phyloP scores from a whole-genome alignment of 2,797 vertebrate genomes.

The Pangasius larnaudii region DNA sequence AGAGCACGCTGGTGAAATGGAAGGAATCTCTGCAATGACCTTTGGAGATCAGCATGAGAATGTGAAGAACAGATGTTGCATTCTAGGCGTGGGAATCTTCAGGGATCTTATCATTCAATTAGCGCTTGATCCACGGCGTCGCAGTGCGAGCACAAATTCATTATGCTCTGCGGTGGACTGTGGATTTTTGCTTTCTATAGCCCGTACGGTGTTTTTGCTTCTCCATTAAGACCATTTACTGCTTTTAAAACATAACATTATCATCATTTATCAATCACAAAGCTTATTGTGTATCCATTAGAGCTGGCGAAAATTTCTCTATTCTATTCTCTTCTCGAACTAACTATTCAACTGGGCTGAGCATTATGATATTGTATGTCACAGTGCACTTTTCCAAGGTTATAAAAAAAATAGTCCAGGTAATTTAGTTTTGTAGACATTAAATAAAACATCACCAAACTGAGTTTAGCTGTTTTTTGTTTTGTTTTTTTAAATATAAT shows the following conservation, averaged over 20 bases:
- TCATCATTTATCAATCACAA: background rate
- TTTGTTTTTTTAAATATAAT: background rate
- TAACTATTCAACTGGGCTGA: background rate
- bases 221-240: background rate
- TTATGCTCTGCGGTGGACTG: background rate
- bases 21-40: conserved; percentile 27
- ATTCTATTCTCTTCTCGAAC: background rate
- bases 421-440: background rate
- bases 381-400: background rate
- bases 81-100: conserved; percentile 27
- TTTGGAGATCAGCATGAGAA: conserved; percentile 34
- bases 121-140: background rate
- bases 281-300: too few species aligned
- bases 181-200: background rate
- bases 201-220: background rate
- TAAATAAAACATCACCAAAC: background rate
- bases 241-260: background rate
- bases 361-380: too few species aligned
- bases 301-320: background rate
- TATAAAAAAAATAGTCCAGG: too few species aligned
- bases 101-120: conserved; percentile 8
- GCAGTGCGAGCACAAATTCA: background rate
- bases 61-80: conserved; percentile 24
- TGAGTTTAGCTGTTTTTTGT: background rate
- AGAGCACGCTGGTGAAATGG: conserved; percentile 12